Evolutionary conservation across 2,113 vertebrate species (phyloP).

Genomic region (Notothenia coriiceps): DNA sequence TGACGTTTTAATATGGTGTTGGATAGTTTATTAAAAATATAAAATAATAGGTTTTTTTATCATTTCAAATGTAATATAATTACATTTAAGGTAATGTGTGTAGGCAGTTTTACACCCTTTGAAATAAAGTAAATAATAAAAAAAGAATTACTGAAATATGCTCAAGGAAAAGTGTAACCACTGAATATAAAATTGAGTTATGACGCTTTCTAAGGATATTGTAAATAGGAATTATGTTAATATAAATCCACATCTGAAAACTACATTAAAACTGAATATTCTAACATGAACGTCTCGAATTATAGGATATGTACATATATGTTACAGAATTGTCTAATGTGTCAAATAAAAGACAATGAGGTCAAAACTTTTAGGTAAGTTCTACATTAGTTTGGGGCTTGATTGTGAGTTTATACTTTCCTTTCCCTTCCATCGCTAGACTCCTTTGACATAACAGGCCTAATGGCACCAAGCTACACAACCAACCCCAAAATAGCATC

Average conservation of each 20-base stretch:
- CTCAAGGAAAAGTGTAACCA: constrained; percentile 11
- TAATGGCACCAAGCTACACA: constrained; percentile 58
- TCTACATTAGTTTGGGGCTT: constrained; percentile 53
- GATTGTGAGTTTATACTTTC: constrained; percentile 37
- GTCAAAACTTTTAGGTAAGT: constrained; percentile 61
- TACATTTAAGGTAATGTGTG: constrained; percentile 13
- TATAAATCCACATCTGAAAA: constrained; percentile 53
- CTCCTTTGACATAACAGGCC: constrained; percentile 50
- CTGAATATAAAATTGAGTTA: constrained; percentile 8
- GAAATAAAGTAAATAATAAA: constrained; percentile 39
- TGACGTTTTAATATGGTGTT: not conserved
- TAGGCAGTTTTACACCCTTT: not conserved
- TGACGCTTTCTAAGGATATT: constrained; percentile 49
- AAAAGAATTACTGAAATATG: constrained; percentile 30
- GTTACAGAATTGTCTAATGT: constrained; percentile 38
- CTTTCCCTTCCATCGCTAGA: constrained; percentile 23
- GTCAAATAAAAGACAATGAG: constrained; percentile 27
- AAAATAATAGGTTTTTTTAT: constrained; percentile 46
- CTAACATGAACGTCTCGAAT: constrained; percentile 39
- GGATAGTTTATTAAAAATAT: constrained; percentile 5
- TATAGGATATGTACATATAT: constrained; percentile 30
- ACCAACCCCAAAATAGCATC: constrained; percentile 54
- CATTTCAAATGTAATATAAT: constrained; percentile 46
- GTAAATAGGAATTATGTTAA: constrained; percentile 17
- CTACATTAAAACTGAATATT: constrained; percentile 39